Evolutionary conservation across 2,113 vertebrate species (phyloP), one percentile per base, ranked within the genome.

Genomic region (Eleginops maclovinus): DNA sequence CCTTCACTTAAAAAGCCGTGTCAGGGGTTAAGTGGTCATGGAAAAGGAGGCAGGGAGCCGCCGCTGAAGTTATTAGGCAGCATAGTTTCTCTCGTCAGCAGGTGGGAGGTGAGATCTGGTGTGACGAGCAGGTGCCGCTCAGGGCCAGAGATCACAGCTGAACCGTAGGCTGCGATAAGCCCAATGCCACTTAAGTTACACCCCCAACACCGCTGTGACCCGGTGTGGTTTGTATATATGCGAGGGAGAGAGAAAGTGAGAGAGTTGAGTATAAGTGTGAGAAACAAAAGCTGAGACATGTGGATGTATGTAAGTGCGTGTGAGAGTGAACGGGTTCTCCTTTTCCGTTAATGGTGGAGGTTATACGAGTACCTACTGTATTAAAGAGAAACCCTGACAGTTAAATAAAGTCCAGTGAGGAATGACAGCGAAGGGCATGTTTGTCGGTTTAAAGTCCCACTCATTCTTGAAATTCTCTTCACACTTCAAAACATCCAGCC

Each of bases 1-100:
- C 87, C 86, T 80, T 88, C 83, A 83, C 84, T 92, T 90, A 87
- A 88, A 92, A 92, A 84, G 82, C 82, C 60, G 56, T 89, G 91
- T 92, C 89, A 90, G 85, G 82, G 92, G 93, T 94, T 94, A 92
- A 94, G 93, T 93, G 89, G 87, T 90, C 77, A 90, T 89, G 87
- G 87, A 93, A 89, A 92, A 89, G 86, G 51, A 78, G 86, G 84
- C 80, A 75, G 77, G 77, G 84, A 90, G 84, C 85, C 3, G 75
- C 80, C 16, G 79, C 78, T 88, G 67, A 89, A 92, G 89, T 92
- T 93, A 91, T 89, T 88, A 82, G 72, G 82, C 75, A 82, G 91
- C 85, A 88, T 87, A 91, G 88, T 83, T 91, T 77, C 82, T 89
- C 85, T 92, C 83, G 77, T 91, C 90, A 91, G 87, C 90, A 93